Base-by-base conservation (phyloP, 2,888 invertebrate species). In the Idaea aversata region DNA sequence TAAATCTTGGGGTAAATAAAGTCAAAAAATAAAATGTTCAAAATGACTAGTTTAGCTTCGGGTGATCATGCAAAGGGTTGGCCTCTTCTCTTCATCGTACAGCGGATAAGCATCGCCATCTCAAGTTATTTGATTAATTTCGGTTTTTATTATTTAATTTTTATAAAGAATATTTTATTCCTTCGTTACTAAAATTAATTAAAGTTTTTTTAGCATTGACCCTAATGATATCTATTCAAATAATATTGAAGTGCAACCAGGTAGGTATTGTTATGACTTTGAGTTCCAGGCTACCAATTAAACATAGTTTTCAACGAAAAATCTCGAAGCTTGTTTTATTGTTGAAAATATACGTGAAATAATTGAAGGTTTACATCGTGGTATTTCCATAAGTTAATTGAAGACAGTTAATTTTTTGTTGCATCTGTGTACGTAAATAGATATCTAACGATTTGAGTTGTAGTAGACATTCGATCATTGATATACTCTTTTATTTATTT, bases 221-320 rank as follows among this genome's bases (percentile, higher is more conserved):
- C 47, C 13, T 13, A 47, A 47, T 47, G 0, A 47, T 47, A 47
- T 47, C 4, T 47, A 47, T 25, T 25, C 25, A 25, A 25, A 25
- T 47, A 38, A 38, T 47, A 47, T 47, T 47, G 10, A 47, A 47
- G 47, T 13, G 4, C 47, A 25, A 25, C 25, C 25, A 25, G 4
- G 4, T 2, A 47, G 47, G 47, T 13, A 47, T 47, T 47, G 47
- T 47, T 47, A 7, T 47, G 47, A 13, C 7, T 47, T 47, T 47
- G 47, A n/a, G n/a, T n/a, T 6, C 63, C 65, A 68, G 25, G 66
- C 68, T 15, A 63, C 57, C 64, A 61, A n/a, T 60, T 57, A 59
- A 61, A 67, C 13, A 47, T 47, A 13, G 47, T 47, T 47, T 47
- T 47, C 47, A 7, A 47, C 47, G 47, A 47, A 47, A 47, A 47